Conservation (phyloP, 2,113 vertebrate genomes). For the Proteles cristata region DNA sequence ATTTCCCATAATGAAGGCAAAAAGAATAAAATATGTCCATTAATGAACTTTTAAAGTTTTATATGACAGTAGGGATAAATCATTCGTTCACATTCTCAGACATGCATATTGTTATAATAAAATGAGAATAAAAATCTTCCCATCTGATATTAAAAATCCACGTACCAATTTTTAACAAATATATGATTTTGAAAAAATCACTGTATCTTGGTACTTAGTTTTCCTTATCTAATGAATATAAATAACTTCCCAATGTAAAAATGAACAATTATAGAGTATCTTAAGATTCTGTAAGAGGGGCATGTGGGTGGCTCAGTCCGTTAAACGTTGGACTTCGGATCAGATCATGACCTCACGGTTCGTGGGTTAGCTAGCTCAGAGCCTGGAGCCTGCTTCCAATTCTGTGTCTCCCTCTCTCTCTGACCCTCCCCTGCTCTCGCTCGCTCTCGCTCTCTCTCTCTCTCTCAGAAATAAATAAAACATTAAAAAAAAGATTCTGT, state of each 20-base stretch:
- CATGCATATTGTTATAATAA: neutral
- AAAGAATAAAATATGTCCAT: neutral
- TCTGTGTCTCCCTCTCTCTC: too few relatives aligned
- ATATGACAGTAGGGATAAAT: neutral
- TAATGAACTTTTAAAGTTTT: slow-evolving; percentile 13
- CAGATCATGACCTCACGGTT: too few relatives aligned
- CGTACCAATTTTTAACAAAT: neutral
- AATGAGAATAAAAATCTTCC: neutral
- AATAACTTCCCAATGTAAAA: slow-evolving; percentile 17
- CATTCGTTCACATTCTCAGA: neutral
- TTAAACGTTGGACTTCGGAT: too few relatives aligned
- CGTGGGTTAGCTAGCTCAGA: too few relatives aligned
- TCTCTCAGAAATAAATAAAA: too few relatives aligned
- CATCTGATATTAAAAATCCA: neutral
- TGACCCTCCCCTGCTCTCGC: too few relatives aligned
- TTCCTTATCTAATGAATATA: neutral
- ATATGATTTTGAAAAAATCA: slow-evolving; percentile 8
- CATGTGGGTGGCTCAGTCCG: too few relatives aligned
- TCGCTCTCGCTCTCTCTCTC: too few relatives aligned
- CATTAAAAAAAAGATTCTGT: neutral
- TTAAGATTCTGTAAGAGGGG: neutral
- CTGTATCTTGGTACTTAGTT: neutral
- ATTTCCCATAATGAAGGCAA: neutral
- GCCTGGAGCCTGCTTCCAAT: too few relatives aligned
- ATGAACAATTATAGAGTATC: neutral